Percentiles rank a stretch among this genome's conserved stretches.
These are phyloP conservation scores for Centropristis striata DNA, from an alignment of 2,113 vertebrate genomes.

Conservation along the genomic window DNA sequence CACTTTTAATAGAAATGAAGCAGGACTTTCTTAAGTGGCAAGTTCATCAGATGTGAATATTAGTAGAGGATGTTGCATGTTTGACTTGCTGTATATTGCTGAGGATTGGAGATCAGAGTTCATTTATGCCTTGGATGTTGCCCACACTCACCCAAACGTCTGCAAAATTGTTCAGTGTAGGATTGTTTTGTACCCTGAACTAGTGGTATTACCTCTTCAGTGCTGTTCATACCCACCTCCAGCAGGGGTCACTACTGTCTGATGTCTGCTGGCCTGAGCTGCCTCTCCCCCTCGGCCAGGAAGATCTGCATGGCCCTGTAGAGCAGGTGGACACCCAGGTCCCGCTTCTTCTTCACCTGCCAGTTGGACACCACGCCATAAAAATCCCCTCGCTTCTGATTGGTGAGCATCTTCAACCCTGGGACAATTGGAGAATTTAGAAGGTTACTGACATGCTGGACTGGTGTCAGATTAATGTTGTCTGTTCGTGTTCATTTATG, in stretches of 20 bases:
- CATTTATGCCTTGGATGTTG: background rate
- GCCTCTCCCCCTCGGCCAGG: slow-evolving; percentile 92
- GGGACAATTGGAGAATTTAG: slow-evolving; percentile 8
- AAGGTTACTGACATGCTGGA: background rate
- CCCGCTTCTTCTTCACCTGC: slow-evolving; percentile 79
- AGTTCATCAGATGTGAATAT: background rate
- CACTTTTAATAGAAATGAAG: background rate
- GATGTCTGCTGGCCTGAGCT: slow-evolving; percentile 90
- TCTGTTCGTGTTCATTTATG: background rate
- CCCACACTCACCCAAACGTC: background rate
- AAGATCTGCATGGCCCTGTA: slow-evolving; percentile 91
- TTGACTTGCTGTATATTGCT: background rate
- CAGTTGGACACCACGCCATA: slow-evolving; percentile 89
- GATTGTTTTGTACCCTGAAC: background rate
- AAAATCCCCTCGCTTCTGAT: slow-evolving; percentile 90
- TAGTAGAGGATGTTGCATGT: background rate
- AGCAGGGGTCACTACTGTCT: slow-evolving; percentile 71
- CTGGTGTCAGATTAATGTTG: background rate
- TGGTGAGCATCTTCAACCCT: slow-evolving; percentile 92
- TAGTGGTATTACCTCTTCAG: slow-evolving; percentile 28
- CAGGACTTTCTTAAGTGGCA: background rate
- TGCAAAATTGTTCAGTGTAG: background rate
- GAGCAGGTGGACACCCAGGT: slow-evolving; percentile 89
- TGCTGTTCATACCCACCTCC: background rate
- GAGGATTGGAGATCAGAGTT: background rate